Evolutionary conservation across 2,797 vertebrate genomes (phyloP), one percentile per base, ranked within the genome.

Genomic region (Streptopelia turtur): DNA sequence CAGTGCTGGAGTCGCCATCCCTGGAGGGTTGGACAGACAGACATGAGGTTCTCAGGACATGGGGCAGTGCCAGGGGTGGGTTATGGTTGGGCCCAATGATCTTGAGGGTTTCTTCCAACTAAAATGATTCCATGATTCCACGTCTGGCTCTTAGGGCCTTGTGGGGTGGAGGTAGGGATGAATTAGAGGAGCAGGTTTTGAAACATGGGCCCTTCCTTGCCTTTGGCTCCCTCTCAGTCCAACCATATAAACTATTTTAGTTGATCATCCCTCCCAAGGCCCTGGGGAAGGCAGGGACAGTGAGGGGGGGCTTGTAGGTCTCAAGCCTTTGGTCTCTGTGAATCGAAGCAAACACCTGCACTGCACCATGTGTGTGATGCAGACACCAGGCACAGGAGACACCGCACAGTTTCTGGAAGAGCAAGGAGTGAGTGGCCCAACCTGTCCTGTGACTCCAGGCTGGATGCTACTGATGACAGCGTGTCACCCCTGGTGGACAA

Each of bases 361-460:
- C 22, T 24, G 56, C 43, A 61, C 25, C 59, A 47, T 0, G 2
- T 22, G 43, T 0, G 0, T 21, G n/a, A 27, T 13, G 37, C 33
- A 30, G 23, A 8, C 37, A 56, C 37, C 13, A 14, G 39, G 61
- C 23, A 28, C 39, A 75, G 47, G 57, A 45, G n/a, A 37, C 43
- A 59, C 31, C 18, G 50, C 30, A 30, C 12, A 70, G 30, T 3
- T 74, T 56, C 61, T 59, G 65, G 33, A 75, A 53, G 30, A 64
- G 55, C n/a, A 82, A 53, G 49, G 76, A 74, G 28, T 4, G 18
- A 68, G 22, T 21, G 16, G 35, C 56, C 66, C 31, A 27, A 5
- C 24, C 55, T 55, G 57, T 45, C 45, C 78, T 49, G 25, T 31
- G 59, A 1, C 49, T 76, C 39, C 49, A 71, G 45, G 31, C 20